Conservation (phyloP, 2,888 invertebrate genomes). For the Dascillus cervinus region DNA sequence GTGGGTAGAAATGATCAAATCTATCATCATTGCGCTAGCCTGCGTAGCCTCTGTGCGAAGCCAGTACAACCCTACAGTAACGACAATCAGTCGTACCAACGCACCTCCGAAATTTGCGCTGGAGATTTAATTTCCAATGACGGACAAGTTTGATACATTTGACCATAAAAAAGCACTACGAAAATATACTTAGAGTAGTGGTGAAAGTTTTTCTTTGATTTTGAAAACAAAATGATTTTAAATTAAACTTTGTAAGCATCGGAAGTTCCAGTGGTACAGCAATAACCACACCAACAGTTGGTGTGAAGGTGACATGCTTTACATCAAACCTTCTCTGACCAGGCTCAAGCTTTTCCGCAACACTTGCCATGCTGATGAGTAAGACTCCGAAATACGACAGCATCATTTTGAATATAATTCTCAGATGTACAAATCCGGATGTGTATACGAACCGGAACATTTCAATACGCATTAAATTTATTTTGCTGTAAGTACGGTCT, state of each 20-base stretch:
- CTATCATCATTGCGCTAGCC: no score
- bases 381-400: constrained; percentile 16
- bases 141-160: no score
- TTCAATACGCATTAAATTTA: constrained; percentile 51
- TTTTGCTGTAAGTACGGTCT: constrained; percentile 60
- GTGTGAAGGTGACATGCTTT: constrained; percentile 48
- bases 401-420: not conserved
- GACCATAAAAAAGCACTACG: no score
- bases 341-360: no score
- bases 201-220: no score
- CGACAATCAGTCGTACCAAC: no score
- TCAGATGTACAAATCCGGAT: constrained; percentile 50
- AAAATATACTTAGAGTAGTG: no score
- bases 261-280: constrained; percentile 64
- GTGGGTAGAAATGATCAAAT: no score
- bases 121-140: no score
- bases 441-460: constrained; percentile 51
- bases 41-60: no score
- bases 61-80: no score
- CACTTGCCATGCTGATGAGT: constrained; percentile 57
- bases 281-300: constrained; percentile 63
- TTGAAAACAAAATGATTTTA: not conserved
- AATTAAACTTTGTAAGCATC: constrained; percentile 46
- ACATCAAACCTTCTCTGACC: constrained; percentile 54
- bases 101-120: no score